Percentiles rank a stretch among this genome's conserved stretches.
These are phyloP conservation scores for Centropyge bicolor DNA, from an alignment of 2,797 vertebrate genomes.

Conservation along the genomic window DNA sequence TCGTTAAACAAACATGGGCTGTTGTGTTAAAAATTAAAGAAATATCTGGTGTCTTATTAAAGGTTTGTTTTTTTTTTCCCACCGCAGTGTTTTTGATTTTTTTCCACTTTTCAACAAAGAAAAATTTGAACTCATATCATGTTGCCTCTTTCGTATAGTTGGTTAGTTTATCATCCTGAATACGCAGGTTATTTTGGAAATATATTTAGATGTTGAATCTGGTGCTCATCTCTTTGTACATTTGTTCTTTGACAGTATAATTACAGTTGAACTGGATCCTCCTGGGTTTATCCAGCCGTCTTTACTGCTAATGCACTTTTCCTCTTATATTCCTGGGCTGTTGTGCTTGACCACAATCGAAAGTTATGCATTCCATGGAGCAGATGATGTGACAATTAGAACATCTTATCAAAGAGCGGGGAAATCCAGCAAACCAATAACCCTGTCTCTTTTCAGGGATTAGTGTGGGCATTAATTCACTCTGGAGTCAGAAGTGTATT, in stretches of 20 bases:
- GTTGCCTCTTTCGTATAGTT: neutral
- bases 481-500: conserved; percentile 6
- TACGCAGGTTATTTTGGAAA: conserved; percentile 4
- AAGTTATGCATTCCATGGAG: neutral
- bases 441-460: conserved; percentile 15
- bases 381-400: conserved; percentile 18
- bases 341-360: neutral
- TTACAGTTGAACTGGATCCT: neutral
- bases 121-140: neutral
- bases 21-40: neutral
- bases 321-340: neutral
- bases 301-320: conserved; percentile 4
- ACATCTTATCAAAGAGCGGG: neutral
- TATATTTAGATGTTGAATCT: neutral
- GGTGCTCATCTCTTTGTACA: neutral
- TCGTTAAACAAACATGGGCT: neutral
- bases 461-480: conserved; percentile 6
- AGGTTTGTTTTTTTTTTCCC: conserved; percentile 1
- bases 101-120: neutral
- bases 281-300: neutral
- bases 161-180: neutral
- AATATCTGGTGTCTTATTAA: neutral
- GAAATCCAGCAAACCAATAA: neutral
- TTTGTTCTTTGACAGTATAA: neutral
- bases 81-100: neutral